phyloP scores from a whole-genome alignment of 2,888 invertebrate species.

The Caenorhabditis parvicauda region DNA sequence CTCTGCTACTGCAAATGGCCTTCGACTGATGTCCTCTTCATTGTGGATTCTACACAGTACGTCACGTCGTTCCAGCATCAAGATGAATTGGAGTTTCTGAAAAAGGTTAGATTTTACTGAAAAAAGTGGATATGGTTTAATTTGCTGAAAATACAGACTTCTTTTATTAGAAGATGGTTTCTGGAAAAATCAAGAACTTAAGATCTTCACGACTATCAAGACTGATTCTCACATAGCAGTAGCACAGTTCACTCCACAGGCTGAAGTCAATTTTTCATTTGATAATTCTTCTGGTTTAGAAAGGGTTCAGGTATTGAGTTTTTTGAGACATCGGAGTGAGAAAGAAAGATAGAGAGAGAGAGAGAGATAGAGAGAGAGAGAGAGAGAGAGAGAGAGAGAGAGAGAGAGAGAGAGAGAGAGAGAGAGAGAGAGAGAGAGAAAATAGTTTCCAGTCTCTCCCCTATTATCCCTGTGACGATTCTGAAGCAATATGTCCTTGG shows the following conservation, averaged over 20 bases:
- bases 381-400: no score
- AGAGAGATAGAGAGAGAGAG: no score
- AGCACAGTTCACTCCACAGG: constrained; percentile 53
- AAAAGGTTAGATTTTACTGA: neutral
- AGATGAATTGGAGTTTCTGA: constrained; percentile 31
- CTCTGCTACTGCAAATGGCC: constrained; percentile 51
- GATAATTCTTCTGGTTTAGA: constrained; percentile 16
- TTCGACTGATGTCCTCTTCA: constrained; percentile 45
- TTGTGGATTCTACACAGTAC: constrained; percentile 49
- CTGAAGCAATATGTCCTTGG: no score
- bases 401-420: no score
- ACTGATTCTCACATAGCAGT: constrained; percentile 32
- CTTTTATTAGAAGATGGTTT: no score
- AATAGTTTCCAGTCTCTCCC: no score
- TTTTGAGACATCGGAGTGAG: no score
- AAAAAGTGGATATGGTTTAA: neutral
- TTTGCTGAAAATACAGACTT: neutral
- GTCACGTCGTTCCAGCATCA: constrained; percentile 43
- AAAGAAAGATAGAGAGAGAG: no score
- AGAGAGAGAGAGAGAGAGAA: no score
- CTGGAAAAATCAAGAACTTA: no score
- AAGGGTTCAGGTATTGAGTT: no score
- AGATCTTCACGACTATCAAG: constrained; percentile 11
- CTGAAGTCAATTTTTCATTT: constrained; percentile 33
- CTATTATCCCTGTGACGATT: no score